These are phyloP conservation scores for Papilio polytes DNA, from an alignment of 1,140 invertebrate species.

Conservation along the genomic window DNA sequence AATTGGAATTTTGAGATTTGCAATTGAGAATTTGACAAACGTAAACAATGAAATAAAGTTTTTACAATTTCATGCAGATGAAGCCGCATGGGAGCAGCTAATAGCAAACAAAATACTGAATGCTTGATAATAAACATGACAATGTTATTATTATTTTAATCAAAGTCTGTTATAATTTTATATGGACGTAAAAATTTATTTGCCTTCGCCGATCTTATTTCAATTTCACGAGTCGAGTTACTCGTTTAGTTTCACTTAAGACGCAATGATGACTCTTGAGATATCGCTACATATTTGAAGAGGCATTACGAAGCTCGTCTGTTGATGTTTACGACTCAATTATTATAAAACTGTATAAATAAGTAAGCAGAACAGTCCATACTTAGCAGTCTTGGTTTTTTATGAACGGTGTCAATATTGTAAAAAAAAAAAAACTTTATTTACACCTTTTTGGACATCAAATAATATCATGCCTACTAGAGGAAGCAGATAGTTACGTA, in stretches of 20 bases:
- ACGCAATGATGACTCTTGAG: neutral
- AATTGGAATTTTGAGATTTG: no score
- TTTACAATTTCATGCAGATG: no score
- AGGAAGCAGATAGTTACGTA: no score
- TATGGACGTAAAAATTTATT: neutral
- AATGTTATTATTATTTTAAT: no score
- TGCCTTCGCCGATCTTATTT: neutral
- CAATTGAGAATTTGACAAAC: no score
- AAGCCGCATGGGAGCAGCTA: no score
- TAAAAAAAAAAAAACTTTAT: neutral
- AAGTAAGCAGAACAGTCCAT: neutral
- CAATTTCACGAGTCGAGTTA: neutral
- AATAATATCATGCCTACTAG: no score
- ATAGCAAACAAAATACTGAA: no score
- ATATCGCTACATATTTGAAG: constrained; percentile 1
- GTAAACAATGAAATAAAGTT: no score
- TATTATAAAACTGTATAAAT: neutral
- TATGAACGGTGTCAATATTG: neutral
- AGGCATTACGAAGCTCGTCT: neutral
- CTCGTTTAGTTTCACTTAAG: constrained; percentile 2
- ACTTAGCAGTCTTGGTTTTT: neutral
- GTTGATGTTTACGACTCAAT: constrained; percentile 6
- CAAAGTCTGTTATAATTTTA: no score
- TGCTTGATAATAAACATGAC: no score
- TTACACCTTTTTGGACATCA: no score